A percentile compares a stretch with the other conserved stretches of the same genome.
Conservation (phyloP, 2,797 vertebrate species). For the Trematomus bernacchii region DNA sequence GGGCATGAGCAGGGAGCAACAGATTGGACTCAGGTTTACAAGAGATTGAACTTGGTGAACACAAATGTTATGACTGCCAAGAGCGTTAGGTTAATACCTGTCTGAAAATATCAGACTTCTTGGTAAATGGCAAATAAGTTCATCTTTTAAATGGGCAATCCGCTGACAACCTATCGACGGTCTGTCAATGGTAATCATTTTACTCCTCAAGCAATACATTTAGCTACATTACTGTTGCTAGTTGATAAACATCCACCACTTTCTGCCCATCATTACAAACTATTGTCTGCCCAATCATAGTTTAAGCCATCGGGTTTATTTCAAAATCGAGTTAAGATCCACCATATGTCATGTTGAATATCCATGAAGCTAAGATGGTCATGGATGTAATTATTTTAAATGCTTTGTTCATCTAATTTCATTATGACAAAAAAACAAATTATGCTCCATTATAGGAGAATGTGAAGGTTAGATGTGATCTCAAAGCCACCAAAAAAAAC, state of each 20-base stretch:
- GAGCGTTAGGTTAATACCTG: conserved; percentile 56
- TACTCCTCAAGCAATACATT: conserved; percentile 13
- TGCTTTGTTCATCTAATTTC: conserved; percentile 8
- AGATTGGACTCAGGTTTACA: conserved; percentile 73
- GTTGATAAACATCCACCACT: background rate
- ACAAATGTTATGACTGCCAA: conserved; percentile 65
- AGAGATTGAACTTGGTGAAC: conserved; percentile 40
- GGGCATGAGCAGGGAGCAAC: conserved; percentile 50
- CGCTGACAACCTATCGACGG: conserved; percentile 5
- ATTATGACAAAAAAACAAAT: background rate
- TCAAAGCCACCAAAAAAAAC: background rate
- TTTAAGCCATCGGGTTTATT: background rate
- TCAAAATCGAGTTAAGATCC: background rate
- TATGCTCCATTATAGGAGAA: background rate
- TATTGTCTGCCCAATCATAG: background rate
- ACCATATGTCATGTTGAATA: background rate
- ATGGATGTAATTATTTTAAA: conserved; percentile 9
- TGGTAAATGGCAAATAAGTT: conserved; percentile 9
- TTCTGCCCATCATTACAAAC: background rate
- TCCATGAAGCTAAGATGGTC: conserved; percentile 4
- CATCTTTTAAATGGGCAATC: conserved; percentile 20
- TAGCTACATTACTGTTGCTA: background rate
- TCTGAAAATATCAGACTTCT: conserved; percentile 24
- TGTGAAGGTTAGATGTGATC: background rate
- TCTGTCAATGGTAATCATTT: conserved; percentile 21